Evolutionary conservation across 2,888 invertebrate species (phyloP).

Genomic region (Ophion obscuratus): DNA sequence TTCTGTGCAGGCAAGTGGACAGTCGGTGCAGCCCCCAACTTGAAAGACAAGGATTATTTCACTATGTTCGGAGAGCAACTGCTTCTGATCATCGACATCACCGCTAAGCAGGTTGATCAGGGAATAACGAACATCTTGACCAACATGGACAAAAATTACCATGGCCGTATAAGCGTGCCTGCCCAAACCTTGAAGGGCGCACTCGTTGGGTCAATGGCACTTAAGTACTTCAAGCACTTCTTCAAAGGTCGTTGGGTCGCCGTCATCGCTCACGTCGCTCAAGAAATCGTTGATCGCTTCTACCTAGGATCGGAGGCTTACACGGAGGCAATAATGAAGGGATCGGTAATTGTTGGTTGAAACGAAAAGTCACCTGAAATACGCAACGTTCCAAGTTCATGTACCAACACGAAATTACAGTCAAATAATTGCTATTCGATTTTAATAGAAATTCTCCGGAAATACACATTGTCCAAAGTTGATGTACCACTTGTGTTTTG

Average conservation of each 20-base stretch:
- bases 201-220: constrained; percentile 12
- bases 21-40: background rate
- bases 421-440: background rate
- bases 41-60: constrained; percentile 24
- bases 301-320: constrained; percentile 25
- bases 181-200: constrained; percentile 41
- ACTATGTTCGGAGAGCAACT: constrained; percentile 25
- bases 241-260: constrained; percentile 59
- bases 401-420: background rate
- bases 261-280: constrained; percentile 48
- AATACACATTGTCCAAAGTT: background rate
- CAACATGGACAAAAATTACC: constrained; percentile 43
- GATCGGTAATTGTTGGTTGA: background rate
- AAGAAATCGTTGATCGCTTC: constrained; percentile 61
- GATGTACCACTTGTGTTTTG: background rate
- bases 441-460: background rate
- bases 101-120: constrained; percentile 46
- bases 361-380: background rate
- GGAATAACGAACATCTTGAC: constrained; percentile 30
- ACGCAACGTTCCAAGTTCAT: background rate
- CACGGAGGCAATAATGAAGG: background rate
- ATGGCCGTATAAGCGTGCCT: constrained; percentile 47
- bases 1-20: background rate
- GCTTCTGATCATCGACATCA: constrained; percentile 46
- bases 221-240: constrained; percentile 40